Evolutionary conservation across 2,888 invertebrate genomes (phyloP), one percentile per base, ranked within the genome.

Genomic region (Euproctis similis): DNA sequence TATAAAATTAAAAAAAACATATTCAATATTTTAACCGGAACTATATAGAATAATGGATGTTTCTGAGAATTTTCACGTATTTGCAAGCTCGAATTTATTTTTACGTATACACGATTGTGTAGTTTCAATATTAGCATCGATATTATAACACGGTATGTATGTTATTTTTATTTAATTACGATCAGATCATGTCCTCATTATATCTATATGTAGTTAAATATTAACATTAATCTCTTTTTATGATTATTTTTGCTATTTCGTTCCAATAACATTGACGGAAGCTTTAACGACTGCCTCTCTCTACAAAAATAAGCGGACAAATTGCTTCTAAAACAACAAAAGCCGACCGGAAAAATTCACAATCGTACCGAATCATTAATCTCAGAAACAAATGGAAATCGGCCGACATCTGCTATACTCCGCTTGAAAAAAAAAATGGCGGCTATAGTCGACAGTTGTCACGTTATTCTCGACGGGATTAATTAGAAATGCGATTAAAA

Each of bases 401-500:
- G 80, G 71, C 76, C 81, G 81, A 81, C 82, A 82, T 82, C 82
- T 82, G 82, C 80, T 81, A 72, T 81, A 77, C 76, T 73, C 68
- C 60, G 68, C 66, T 63, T 60, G 68, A 68, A 74, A 77, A 19
- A 19, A n/a, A 14, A 82, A 82, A 82, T 80, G 75, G 76, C 75
- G 62, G 75, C 71, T 72, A 76, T 78, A 80, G 82, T 74, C 82
- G 81, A 78, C 84, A 84, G 84, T 84, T 84, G 84, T 84, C 84
- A 84, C 82, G 84, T 82, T 84, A 84, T 84, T 82, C 82, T 82
- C 82, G 78, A 73, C 80, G 82, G 84, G 82, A 84, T 84, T 84
- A 84, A 84, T 84, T 84, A 84, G 82, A 84, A 84, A 84, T 82
- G 78, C 82, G 84, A 84, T 84, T 84, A 84, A 84, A 84, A 84